A percentile compares a stretch with the other conserved stretches of the same genome.
These are phyloP conservation scores for Hassar affinis DNA, from an alignment of 2,113 vertebrate species.

Conservation along the genomic window DNA sequence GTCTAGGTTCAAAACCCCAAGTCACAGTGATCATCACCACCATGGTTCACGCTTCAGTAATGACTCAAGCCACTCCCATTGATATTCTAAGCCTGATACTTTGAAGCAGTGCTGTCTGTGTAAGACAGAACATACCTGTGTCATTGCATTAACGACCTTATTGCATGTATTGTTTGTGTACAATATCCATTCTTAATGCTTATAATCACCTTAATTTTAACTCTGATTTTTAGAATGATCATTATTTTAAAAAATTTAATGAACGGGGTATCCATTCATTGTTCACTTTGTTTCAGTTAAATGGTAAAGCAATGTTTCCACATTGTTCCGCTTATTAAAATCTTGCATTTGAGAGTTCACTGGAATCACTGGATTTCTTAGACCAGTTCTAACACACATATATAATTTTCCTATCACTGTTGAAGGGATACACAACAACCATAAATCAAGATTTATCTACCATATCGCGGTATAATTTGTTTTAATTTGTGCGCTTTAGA, in stretches of 20 bases:
- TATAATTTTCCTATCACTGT: background rate
- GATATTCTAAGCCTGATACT: slow-evolving; percentile 22
- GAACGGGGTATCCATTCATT: background rate
- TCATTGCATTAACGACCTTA: background rate
- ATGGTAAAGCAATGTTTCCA: background rate
- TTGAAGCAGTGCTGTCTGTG: background rate
- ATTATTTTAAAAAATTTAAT: background rate
- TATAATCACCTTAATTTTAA: background rate
- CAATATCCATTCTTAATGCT: background rate
- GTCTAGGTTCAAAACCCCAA: slow-evolving; percentile 40
- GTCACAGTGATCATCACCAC: slow-evolving; percentile 36
- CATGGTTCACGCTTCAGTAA: slow-evolving; percentile 41
- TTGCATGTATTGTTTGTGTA: background rate
- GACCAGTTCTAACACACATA: background rate
- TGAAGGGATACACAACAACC: background rate
- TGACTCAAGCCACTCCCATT: slow-evolving; percentile 12
- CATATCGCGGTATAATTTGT: background rate
- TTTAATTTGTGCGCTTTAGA: background rate
- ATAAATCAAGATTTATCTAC: background rate
- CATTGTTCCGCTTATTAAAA: background rate
- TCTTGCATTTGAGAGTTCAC: background rate
- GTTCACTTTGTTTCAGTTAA: background rate
- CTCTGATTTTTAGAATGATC: background rate
- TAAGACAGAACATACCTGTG: background rate
- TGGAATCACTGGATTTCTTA: background rate